phyloP scores from a whole-genome alignment of 30 jellyfish, hydroid and myxozoan species.

The Morbakka virulenta region DNA sequence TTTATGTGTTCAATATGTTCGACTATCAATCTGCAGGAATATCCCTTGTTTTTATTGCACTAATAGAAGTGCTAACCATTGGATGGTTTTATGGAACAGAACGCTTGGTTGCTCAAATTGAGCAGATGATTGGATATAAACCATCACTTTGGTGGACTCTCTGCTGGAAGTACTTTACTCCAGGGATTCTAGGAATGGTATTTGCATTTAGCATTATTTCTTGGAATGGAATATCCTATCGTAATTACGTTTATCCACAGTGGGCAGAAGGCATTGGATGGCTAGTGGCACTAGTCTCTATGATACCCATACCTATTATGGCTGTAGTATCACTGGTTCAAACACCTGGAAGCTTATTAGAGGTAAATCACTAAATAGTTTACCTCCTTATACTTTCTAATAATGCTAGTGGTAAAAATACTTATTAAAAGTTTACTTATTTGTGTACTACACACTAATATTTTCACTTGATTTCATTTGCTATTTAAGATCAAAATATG shows the following conservation, averaged over 20 bases:
- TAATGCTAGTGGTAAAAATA: too few relatives aligned
- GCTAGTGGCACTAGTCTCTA: slow-evolving; percentile 63
- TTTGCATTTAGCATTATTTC: slow-evolving; percentile 35
- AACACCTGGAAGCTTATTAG: background rate
- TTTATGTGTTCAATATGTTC: slow-evolving; percentile 68
- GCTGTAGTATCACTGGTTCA: slow-evolving; percentile 13
- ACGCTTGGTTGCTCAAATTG: slow-evolving; percentile 61
- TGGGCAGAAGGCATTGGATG: slow-evolving; percentile 94
- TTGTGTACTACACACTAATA: too few relatives aligned
- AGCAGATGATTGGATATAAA: slow-evolving; percentile 82
- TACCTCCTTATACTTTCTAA: too few relatives aligned
- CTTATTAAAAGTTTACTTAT: too few relatives aligned
- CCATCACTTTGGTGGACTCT: slow-evolving; percentile 91
- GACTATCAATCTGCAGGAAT: slow-evolving; percentile 91
- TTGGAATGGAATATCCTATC: slow-evolving; percentile 68
- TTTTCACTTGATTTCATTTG: too few relatives aligned
- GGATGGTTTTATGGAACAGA: slow-evolving; percentile 94
- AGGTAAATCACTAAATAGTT: too few relatives aligned
- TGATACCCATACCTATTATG: slow-evolving; percentile 62
- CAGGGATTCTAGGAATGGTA: slow-evolving; percentile 44
- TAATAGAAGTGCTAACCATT: slow-evolving; percentile 66
- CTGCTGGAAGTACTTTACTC: slow-evolving; percentile 84
- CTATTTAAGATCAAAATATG: too few relatives aligned
- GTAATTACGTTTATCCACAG: slow-evolving; percentile 51
- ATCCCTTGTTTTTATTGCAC: slow-evolving; percentile 77